Percentiles rank a stretch among this genome's conserved stretches.
Evolutionary conservation across 2,888 invertebrate genomes (phyloP).

Genomic region (Noctua fimbriata): DNA sequence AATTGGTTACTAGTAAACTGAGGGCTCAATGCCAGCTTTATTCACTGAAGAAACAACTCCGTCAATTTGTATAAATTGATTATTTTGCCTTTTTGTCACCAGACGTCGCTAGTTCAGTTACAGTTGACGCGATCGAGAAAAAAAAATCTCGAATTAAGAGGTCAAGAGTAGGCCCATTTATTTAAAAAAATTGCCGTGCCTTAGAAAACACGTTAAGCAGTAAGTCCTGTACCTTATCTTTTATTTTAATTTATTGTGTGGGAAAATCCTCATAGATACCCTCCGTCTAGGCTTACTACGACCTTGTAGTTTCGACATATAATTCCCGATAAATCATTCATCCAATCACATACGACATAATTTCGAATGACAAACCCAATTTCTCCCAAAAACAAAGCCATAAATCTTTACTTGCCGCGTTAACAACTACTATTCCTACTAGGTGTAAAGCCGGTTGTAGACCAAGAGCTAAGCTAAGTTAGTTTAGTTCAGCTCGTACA

Average conservation of each 20-base stretch:
- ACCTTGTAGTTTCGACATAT: background rate
- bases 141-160: too few relatives aligned
- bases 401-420: conserved; percentile 41
- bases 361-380: conserved; percentile 33
- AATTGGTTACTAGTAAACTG: background rate
- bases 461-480: background rate
- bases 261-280: too few relatives aligned
- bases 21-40: background rate
- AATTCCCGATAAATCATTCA: conserved; percentile 19
- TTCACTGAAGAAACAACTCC: background rate
- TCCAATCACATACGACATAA: conserved; percentile 28
- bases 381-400: conserved; percentile 47
- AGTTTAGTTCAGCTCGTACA: background rate
- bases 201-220: too few relatives aligned
- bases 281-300: background rate
- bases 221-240: too few relatives aligned
- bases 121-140: background rate
- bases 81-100: background rate
- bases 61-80: background rate
- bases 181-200: too few relatives aligned
- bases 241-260: too few relatives aligned
- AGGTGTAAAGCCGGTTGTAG: background rate
- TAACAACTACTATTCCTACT: conserved; percentile 24
- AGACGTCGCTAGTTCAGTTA: background rate
- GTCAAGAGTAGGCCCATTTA: too few relatives aligned